A percentile compares a stretch with the other conserved stretches of the same genome.
phyloP scores from a whole-genome alignment of 2,797 vertebrate genomes.

The Neosalanx taihuensis region DNA sequence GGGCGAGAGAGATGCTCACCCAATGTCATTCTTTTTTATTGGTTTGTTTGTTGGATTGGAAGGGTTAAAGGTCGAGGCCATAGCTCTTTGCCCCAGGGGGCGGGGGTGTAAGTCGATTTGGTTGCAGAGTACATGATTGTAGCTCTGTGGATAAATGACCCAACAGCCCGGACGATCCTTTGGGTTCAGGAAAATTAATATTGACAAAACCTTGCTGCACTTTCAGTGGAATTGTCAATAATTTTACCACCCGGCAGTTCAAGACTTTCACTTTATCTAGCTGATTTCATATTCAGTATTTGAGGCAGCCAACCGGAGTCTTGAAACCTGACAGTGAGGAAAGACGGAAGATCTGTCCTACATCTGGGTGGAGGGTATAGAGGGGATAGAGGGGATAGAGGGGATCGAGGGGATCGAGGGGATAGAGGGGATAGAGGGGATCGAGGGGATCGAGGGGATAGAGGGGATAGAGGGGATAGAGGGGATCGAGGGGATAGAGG shows the following conservation, averaged over 20 bases:
- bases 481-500: too few relatives aligned
- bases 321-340: constrained; percentile 32
- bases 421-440: too few relatives aligned
- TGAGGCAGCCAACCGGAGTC: constrained; percentile 59
- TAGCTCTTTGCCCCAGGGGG: constrained; percentile 63
- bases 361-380: too few relatives aligned
- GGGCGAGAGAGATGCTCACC: constrained; percentile 32
- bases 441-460: too few relatives aligned
- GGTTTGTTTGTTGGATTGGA: constrained; percentile 30
- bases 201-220: constrained; percentile 78
- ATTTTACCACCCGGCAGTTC: constrained; percentile 77
- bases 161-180: constrained; percentile 74
- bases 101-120: constrained; percentile 68
- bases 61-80: constrained; percentile 65
- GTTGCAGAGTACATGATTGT: constrained; percentile 67
- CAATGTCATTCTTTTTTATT: constrained; percentile 33
- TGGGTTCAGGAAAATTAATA: constrained; percentile 83
- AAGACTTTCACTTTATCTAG: constrained; percentile 82
- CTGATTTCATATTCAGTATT: constrained; percentile 71
- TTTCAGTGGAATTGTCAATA: constrained; percentile 82
- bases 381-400: too few relatives aligned
- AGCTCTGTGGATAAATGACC: constrained; percentile 77
- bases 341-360: constrained; percentile 54
- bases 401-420: too few relatives aligned
- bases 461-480: too few relatives aligned